phyloP scores from a whole-genome alignment of 1,140 invertebrate genomes.

The Drosophila burlai region DNA sequence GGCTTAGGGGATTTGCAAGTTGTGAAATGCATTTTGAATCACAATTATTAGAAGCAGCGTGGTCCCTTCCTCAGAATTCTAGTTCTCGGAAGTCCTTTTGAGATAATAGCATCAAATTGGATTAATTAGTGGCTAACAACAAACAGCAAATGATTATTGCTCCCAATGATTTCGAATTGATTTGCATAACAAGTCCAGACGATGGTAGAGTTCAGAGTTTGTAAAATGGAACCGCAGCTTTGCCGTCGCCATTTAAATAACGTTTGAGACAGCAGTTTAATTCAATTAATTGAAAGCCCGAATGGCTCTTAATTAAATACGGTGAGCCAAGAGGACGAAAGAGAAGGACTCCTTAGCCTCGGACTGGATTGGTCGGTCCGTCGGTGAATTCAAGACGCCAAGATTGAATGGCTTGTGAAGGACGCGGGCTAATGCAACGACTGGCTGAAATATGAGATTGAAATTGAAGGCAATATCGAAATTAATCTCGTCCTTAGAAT shows the following conservation, averaged over 20 bases:
- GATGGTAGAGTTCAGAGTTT: not conserved
- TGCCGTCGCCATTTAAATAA: constrained; percentile 3
- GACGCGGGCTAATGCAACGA: constrained; percentile 7
- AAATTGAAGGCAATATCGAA: constrained; percentile 13
- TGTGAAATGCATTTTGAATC: not conserved
- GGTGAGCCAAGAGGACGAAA: not conserved
- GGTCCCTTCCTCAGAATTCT: no score
- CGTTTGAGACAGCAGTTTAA: constrained; percentile 17
- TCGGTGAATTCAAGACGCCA: not conserved
- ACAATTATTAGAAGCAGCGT: no score
- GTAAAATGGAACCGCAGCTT: not conserved
- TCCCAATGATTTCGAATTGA: constrained; percentile 3
- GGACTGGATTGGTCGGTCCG: not conserved
- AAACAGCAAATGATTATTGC: not conserved
- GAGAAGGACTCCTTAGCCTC: constrained; percentile 2
- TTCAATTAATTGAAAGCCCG: constrained; percentile 41
- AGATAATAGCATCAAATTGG: not conserved
- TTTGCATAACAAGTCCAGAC: constrained; percentile 6
- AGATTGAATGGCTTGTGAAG: not conserved
- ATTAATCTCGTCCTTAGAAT: constrained; percentile 6
- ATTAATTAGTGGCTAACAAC: not conserved
- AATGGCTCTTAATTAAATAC: constrained; percentile 24
- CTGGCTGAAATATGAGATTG: constrained; percentile 11
- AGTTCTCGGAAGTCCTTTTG: not conserved
- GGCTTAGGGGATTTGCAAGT: not conserved